Base-by-base conservation (phyloP, 2,113 vertebrate species). In the Coreoperca whiteheadi region DNA sequence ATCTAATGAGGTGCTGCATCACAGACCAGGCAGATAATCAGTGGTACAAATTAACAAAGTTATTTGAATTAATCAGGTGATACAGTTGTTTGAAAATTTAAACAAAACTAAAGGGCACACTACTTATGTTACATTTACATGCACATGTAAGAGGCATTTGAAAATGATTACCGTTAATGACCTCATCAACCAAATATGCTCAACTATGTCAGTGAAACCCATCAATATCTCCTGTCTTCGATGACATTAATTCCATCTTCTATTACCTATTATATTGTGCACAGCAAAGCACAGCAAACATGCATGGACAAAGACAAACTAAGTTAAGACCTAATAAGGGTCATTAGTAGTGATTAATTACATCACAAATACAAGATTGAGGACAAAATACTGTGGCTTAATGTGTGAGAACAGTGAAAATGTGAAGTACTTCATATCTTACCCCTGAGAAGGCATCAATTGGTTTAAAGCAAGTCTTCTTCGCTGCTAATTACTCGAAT, bases 1-100 rank as follows among this genome's bases (percentile, higher is more conserved):
- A 89, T 90, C 86, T 95, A 93, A 94, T 93, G 91, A 94, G 91
- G 84, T 89, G 88, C 91, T 90, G 90, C 86, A 93, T 94, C 92
- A 93, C 53, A 63, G 74, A 85, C 65, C 50, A 64, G 82, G 83
- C 87, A 85, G 86, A 91, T 89, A 93, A 91, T 91, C 84, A 91
- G 83, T 79, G 78, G 81, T 87, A 88, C 85, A 90, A 92, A 91
- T 93, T 83, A 93, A 93, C 90, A 85, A 89, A 90, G 86, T 92
- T 93, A 86, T 84, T 90, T 87, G 70, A 92, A 94, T 94, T 88
- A 94, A 91, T 91, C 90, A 89, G 85, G 71, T 86, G 87, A 91
- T 75, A 83, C 82, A 83, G 88, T 92, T 71, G 71, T 75, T 41
- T 83, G 82, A 77, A 87, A 78, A 68, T 84, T 83, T 70, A 83